Evolutionary conservation across 2,888 invertebrate species (phyloP), one percentile per base, ranked within the genome.

Genomic region (Euplexia lucipara): DNA sequence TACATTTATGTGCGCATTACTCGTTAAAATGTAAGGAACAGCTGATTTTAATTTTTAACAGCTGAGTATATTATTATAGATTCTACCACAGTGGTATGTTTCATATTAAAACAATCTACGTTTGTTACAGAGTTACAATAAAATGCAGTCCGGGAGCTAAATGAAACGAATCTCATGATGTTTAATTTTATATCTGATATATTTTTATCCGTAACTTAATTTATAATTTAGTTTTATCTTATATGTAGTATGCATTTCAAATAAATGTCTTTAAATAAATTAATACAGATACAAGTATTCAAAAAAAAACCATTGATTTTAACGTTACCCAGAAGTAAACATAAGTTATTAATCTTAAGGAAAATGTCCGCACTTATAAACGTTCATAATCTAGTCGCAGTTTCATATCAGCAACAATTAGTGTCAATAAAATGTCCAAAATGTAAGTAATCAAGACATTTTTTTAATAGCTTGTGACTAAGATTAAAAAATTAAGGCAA

Each of bases 81-180:
- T n/a, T n/a, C n/a, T n/a, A n/a, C n/a, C n/a, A 5, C 26, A 26
- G 26, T 26, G 2, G 26, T 5, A 26, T 26, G 14, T 4, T n/a
- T 41, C 35, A 16, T 44, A 44, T 34, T 39, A 6, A 34, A 45
- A 16, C 16, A 10, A 20, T 48, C 3, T 9, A 4, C 9, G 8
- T 51, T 47, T 42, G 10, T 90, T 90, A 57, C 88, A 91, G 90
- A 89, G 79, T 70, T 90, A 90, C 81, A 81, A 85, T 53, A 80
- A 79, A 22, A 83, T 67, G 73, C 68, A 81, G 59, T 63, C 42
- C 9, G 22, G 35, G 18, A 37, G 35, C 5, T 1, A 57, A 72
- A 73, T 70, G 60, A 82, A 78, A 79, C 59, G n/a, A 76, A 76
- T 58, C 45, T 49, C 9, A 54, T 53, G 34, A 61, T 53, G 16